Conservation (phyloP, 2,888 invertebrate species). For the Altica lythri region DNA sequence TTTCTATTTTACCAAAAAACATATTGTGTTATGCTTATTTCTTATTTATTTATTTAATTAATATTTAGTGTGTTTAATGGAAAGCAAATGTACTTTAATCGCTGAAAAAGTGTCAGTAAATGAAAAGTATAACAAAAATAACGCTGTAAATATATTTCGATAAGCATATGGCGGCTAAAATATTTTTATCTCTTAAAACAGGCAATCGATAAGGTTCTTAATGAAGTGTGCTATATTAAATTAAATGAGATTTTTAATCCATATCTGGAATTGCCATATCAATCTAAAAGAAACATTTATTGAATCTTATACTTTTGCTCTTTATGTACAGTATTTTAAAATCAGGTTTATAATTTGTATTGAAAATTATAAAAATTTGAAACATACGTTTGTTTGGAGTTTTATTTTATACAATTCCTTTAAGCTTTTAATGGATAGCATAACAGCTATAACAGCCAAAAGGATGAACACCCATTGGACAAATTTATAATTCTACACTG, state of each 20-base stretch:
- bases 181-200: conserved; percentile 52
- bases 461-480: too few species aligned
- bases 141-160: conserved; percentile 53
- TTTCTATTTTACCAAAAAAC: background rate
- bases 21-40: conserved; percentile 22
- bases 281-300: conserved; percentile 50
- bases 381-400: conserved; percentile 38
- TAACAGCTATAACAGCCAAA: too few species aligned
- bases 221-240: conserved; percentile 53
- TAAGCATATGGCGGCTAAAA: conserved; percentile 53
- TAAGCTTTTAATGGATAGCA: too few species aligned
- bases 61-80: conserved; percentile 21
- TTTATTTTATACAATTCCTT: too few species aligned
- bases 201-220: conserved; percentile 48
- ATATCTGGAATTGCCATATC: conserved; percentile 60
- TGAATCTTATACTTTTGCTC: conserved; percentile 56
- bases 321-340: conserved; percentile 79
- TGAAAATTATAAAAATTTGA: conserved; percentile 68
- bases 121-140: conserved; percentile 45
- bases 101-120: conserved; percentile 51
- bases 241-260: conserved; percentile 53
- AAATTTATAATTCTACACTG: too few species aligned
- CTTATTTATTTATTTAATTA: conserved; percentile 30
- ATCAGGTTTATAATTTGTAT: conserved; percentile 83
- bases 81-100: conserved; percentile 19